Evolutionary conservation across 2,113 vertebrate species (phyloP), one percentile per base, ranked within the genome.

Genomic region (Limanda limanda): DNA sequence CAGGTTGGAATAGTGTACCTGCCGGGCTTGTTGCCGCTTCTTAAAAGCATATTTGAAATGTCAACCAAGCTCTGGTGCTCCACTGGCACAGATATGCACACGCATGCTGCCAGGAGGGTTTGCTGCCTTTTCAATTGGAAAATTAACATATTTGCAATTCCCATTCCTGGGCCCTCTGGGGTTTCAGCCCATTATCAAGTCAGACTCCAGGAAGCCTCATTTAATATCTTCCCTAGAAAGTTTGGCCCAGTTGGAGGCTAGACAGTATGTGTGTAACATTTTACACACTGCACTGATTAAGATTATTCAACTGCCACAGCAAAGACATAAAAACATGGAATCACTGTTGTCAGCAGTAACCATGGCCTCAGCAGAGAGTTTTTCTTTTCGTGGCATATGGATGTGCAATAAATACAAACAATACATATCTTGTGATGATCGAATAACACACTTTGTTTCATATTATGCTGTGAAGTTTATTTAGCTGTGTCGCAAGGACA

Each of bases 11-110:
- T 65, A 55, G 65, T 20, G 2, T 24, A 10, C 12, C 58, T 31
- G 31, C 1, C 21, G 17, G 60, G 40, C 47, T 21, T 60, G 27
- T 51, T 73, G 31, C 45, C 48, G n/a, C 64, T 47, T 69, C 40
- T 80, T 74, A 37, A 77, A 80, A 76, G 71, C 60, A 82, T 74
- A 61, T 79, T 88, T 70, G 25, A 83, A 40, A 25, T 72, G 77
- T 77, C 76, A 65, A 45, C 42, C 58, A 17, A 37, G 59, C n/a
- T 31, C 51, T 45, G 73, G 37, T 81, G 74, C 77, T 87, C 63
- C 62, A 60, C 56, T 72, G 66, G 68, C 66, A 70, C 58, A 64
- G 23, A 68, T 59, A 40, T 35, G 2, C 20, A 21, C 55, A 54
- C 68, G 35, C 31, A n/a, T 0, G 45, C 60, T 14, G 73, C 57